phyloP scores from a whole-genome alignment of 2,888 invertebrate species.

The Lithophane semibrunnea region DNA sequence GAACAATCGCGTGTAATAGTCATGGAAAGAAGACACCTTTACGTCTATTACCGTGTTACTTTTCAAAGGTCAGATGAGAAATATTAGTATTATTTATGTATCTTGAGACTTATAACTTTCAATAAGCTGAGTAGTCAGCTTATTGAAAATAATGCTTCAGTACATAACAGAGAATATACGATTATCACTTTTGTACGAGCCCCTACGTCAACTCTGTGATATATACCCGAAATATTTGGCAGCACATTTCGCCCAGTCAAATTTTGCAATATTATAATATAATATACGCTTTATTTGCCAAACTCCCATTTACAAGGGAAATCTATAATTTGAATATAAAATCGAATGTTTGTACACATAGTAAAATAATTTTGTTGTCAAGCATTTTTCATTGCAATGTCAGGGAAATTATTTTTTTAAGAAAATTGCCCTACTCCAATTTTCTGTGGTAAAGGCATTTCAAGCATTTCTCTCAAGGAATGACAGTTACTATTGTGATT shows the following conservation, averaged over 20 bases:
- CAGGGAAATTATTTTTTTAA: too few species aligned
- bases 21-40: conserved; percentile 4
- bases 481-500: too few species aligned
- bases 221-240: neutral
- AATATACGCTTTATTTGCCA: too few species aligned
- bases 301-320: too few species aligned
- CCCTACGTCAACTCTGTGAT: neutral
- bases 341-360: too few species aligned
- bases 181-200: neutral
- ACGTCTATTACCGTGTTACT: neutral
- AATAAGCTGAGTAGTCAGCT: too few species aligned
- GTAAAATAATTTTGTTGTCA: too few species aligned
- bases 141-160: neutral
- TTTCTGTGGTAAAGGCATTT: too few species aligned
- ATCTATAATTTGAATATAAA: too few species aligned
- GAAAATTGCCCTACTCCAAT: too few species aligned
- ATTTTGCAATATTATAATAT: neutral
- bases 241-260: neutral
- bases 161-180: neutral
- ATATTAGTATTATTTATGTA: neutral
- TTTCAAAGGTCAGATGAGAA: neutral
- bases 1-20: conserved; percentile 5
- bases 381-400: too few species aligned
- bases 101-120: neutral
- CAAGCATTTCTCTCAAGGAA: too few species aligned